phyloP scores from a whole-genome alignment of 2,888 invertebrate genomes.

The Aproaerema taeniolella region DNA sequence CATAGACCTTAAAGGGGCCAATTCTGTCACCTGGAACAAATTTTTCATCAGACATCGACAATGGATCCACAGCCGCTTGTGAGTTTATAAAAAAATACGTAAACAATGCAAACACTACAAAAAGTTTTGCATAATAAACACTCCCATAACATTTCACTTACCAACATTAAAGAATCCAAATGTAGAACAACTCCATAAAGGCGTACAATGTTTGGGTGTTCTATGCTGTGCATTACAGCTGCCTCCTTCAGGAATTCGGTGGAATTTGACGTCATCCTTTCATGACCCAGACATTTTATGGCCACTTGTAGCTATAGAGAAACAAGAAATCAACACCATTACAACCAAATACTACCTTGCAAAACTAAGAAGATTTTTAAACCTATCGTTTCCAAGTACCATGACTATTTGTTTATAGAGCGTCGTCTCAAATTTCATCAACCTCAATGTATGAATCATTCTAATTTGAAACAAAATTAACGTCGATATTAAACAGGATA shows the following conservation, averaged over 20 bases:
- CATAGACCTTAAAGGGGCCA: slow-evolving; percentile 95
- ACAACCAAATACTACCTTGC: too few relatives aligned
- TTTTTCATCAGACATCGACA: too few relatives aligned
- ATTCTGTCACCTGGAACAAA: slow-evolving; percentile 87
- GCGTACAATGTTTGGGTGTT: slow-evolving; percentile 97
- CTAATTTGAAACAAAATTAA: too few relatives aligned
- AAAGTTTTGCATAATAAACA: not conserved
- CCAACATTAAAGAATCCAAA: slow-evolving; percentile 88
- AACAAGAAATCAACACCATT: slow-evolving; percentile 15
- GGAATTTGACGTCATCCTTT: slow-evolving; percentile 96
- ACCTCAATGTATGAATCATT: too few relatives aligned
- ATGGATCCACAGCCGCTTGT: too few relatives aligned
- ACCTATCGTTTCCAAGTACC: too few relatives aligned
- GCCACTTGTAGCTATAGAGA: slow-evolving; percentile 91
- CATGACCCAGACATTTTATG: slow-evolving; percentile 96
- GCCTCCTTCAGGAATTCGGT: slow-evolving; percentile 98
- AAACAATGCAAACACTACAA: not conserved
- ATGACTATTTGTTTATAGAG: too few relatives aligned
- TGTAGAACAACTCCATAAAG: slow-evolving; percentile 98
- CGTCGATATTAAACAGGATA: too few relatives aligned
- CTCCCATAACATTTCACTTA: slow-evolving; percentile 31
- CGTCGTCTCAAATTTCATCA: too few relatives aligned
- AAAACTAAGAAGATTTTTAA: too few relatives aligned
- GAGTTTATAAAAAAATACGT: not conserved
- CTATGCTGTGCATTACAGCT: slow-evolving; percentile 98